Evolutionary conservation across 2,113 vertebrate genomes (phyloP).

Genomic region (Menidia beryllina): DNA sequence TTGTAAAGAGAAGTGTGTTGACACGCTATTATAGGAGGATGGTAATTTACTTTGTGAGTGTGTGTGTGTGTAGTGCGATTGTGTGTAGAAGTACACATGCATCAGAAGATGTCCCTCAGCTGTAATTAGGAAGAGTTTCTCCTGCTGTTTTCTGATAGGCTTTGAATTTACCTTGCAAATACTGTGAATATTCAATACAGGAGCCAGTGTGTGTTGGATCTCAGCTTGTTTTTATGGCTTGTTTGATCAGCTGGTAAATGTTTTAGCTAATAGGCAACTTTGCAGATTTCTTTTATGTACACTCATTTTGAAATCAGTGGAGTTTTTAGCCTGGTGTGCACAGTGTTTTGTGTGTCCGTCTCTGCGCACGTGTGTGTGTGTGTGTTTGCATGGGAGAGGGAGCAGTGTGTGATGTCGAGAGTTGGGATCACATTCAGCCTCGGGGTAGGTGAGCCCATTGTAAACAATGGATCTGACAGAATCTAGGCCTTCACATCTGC

Average conservation of each 20-base stretch:
- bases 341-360: slow-evolving; percentile 18
- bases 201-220: background rate
- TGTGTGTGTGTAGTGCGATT: slow-evolving; percentile 10
- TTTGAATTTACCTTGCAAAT: slow-evolving; percentile 67
- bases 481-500: slow-evolving; percentile 72
- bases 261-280: slow-evolving; percentile 18
- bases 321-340: slow-evolving; percentile 6
- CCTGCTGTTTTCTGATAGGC: slow-evolving; percentile 46
- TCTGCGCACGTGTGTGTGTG: slow-evolving; percentile 28
- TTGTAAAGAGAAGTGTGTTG: slow-evolving; percentile 68
- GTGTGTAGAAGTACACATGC: slow-evolving; percentile 27
- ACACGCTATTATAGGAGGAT: slow-evolving; percentile 49
- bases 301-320: slow-evolving; percentile 16
- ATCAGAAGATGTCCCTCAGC: slow-evolving; percentile 63
- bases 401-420: slow-evolving; percentile 62
- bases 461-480: slow-evolving; percentile 84
- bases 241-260: slow-evolving; percentile 46
- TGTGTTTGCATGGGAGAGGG: slow-evolving; percentile 18
- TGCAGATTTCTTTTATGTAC: slow-evolving; percentile 8
- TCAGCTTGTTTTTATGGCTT: slow-evolving; percentile 32
- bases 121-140: slow-evolving; percentile 67
- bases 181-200: slow-evolving; percentile 32
- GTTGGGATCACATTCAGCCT: slow-evolving; percentile 81
- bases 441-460: slow-evolving; percentile 80
- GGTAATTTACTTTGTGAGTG: slow-evolving; percentile 54